These are phyloP conservation scores for Helicorthomorpha holstii DNA, from an alignment of 1,140 invertebrate genomes.

Conservation along the genomic window DNA sequence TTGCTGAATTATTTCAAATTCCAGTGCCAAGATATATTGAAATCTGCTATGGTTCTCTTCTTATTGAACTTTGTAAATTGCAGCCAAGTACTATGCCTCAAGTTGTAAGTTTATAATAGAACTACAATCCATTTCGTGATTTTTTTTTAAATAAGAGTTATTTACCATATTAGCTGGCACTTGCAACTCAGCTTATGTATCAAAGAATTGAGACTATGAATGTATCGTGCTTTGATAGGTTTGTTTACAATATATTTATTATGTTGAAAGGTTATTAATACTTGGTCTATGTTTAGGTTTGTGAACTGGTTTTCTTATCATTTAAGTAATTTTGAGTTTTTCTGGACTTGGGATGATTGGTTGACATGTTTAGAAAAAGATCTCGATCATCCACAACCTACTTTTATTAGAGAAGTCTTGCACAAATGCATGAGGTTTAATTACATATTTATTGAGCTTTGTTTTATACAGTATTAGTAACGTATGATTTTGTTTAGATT, in stretches of 20 bases:
- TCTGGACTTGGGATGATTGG: slow-evolving; percentile 98
- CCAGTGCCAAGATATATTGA: slow-evolving; percentile 75
- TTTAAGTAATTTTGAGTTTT: slow-evolving; percentile 96
- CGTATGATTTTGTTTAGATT: slow-evolving; percentile 40
- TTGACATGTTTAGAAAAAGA: slow-evolving; percentile 67
- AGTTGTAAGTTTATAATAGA: slow-evolving; percentile 35
- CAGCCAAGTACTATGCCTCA: slow-evolving; percentile 94
- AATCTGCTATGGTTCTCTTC: slow-evolving; percentile 83
- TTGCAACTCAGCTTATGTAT: slow-evolving; percentile 93
- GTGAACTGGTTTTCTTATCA: slow-evolving; percentile 97
- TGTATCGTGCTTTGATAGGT: slow-evolving; percentile 84
- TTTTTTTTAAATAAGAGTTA: slow-evolving; percentile 5
- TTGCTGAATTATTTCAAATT: slow-evolving; percentile 83
- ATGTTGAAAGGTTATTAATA: too few species aligned
- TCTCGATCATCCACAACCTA: slow-evolving; percentile 77
- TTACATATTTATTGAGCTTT: slow-evolving; percentile 1
- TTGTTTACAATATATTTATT: background rate
- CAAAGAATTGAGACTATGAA: slow-evolving; percentile 95
- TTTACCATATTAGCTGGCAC: slow-evolving; percentile 71
- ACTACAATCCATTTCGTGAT: background rate
- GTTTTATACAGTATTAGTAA: background rate
- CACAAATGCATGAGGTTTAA: slow-evolving; percentile 67
- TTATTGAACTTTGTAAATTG: slow-evolving; percentile 94
- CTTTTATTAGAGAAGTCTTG: slow-evolving; percentile 86
- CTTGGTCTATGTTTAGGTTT: slow-evolving; percentile 37